Base-by-base conservation (phyloP, 2,888 invertebrate genomes). In the Rhagium mordax region DNA sequence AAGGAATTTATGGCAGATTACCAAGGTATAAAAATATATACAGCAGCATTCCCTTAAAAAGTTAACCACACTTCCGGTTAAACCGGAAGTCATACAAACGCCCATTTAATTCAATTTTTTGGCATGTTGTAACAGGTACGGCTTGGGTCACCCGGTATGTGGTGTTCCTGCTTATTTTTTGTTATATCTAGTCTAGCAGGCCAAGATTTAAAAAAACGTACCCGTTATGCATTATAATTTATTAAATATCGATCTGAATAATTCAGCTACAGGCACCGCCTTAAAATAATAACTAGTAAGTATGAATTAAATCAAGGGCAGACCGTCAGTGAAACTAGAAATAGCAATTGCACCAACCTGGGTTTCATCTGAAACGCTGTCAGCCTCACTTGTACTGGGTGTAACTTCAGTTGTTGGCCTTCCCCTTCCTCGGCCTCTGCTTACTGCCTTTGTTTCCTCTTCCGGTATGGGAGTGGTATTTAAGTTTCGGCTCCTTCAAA, bases 401-500 rank as follows among this genome's bases (percentile, higher is more conserved):
- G 83, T 74, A 18, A 79, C 79, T 65, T 83, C 83, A 27, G 84
- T 81, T 8, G 83, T 79, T 65, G 86, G 87, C 85, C 77, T 89
- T 84, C 86, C 90, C 88, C 78, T 89, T 49, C 83, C 80, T 59
- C 86, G 86, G 88, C 89, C 75, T 88, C 89, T 76, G 83, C 78
- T 79, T n/a, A 88, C 78, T 5, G 78, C 72, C 73, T 83, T 82
- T 41, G 80, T 79, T 75, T 84, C 86, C 76, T 87, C 87, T 70
- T 85, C 84, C 29, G 86, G 84, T 61, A 85, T 68, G 29, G 91
- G 90, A 49, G 91, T 90, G 20, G 91, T 90, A 78, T 89, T 89
- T 80, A 88, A 86, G 87, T 87, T 92, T 67, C 89, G 89, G 79
- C 92, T 92, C 72, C 93, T 93, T 55, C 2, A 75, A 74, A 67